Evolutionary conservation across 1,140 invertebrate species (phyloP), one percentile per base, ranked within the genome.

Genomic region (Cydia amplana): DNA sequence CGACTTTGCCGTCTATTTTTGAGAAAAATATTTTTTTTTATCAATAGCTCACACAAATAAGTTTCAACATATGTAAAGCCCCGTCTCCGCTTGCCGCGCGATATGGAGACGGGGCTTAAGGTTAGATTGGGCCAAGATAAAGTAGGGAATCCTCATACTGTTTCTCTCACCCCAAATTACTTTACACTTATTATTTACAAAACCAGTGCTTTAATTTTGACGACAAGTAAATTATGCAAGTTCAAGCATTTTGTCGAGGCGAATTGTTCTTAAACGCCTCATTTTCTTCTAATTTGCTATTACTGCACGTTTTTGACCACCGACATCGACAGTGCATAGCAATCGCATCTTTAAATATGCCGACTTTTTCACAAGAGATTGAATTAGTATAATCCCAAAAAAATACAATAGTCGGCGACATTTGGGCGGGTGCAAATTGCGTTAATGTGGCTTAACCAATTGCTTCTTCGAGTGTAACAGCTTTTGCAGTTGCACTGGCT

Each of bases 341-440:
- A 23, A 23, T 23, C 9, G 0, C 18, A 23, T 9, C 18, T 12
- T 23, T 9, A 60, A 60, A 60, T 20, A 60, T 20, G n/a, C 55
- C 55, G 55, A n/a, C 55, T 9, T 5, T 60, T 12, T 23, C 9
- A 23, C 18, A 23, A 60, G 9, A 60, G 55, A 60, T 60, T 23
- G 20, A 23, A 60, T 60, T 60, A 60, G 55, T 60, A 60, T 60
- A 60, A 23, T 60, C 55, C 55, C 20, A 23, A 23, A 60, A 60
- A 23, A 60, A 20, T 23, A 60, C 55, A 23, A 23, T 12, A 9
- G 9, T 23, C 20, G 55, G 55, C 20, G 55, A 60, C 55, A 60
- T 60, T 60, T 12, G 20, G 55, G 4, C 55, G 55, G 55, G 55
- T 60, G 55, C 18, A 60, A 60, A 60, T 60, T 60, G 55, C 55